Evolutionary conservation across 2,888 invertebrate genomes (phyloP).

Genomic region (Nasonovia ribisnigri): DNA sequence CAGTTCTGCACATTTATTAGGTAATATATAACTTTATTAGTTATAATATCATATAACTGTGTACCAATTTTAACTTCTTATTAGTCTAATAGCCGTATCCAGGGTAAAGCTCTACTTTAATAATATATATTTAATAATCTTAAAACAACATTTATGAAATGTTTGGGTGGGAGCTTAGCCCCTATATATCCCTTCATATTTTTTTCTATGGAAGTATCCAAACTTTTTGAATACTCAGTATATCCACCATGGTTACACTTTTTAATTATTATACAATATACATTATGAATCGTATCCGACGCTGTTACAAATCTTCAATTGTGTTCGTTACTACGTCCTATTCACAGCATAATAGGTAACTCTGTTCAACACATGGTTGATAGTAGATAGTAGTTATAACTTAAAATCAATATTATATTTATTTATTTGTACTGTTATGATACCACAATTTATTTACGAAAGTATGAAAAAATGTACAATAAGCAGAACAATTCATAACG

Average conservation of each 20-base stretch:
- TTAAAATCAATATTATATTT: neutral
- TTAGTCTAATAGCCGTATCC: too few species aligned
- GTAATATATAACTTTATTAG: too few species aligned
- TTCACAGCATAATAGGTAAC: neutral
- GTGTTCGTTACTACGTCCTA: neutral
- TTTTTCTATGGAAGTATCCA: too few species aligned
- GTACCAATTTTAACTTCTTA: too few species aligned
- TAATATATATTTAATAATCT: too few species aligned
- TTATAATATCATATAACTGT: too few species aligned
- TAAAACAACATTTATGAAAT: too few species aligned
- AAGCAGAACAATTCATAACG: neutral
- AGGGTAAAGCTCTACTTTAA: too few species aligned
- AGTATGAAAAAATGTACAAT: neutral
- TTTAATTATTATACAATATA: neutral
- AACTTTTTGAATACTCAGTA: too few species aligned
- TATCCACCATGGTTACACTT: neutral
- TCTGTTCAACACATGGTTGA: neutral
- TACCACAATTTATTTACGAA: neutral
- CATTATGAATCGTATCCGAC: neutral
- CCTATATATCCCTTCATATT: too few species aligned
- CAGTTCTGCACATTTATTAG: too few species aligned
- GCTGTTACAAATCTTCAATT: neutral
- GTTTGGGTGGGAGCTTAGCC: too few species aligned
- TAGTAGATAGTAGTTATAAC: neutral
- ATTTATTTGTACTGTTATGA: neutral